These are phyloP conservation scores for Plodia interpunctella DNA, from an alignment of 1,140 invertebrate genomes.

Conservation along the genomic window DNA sequence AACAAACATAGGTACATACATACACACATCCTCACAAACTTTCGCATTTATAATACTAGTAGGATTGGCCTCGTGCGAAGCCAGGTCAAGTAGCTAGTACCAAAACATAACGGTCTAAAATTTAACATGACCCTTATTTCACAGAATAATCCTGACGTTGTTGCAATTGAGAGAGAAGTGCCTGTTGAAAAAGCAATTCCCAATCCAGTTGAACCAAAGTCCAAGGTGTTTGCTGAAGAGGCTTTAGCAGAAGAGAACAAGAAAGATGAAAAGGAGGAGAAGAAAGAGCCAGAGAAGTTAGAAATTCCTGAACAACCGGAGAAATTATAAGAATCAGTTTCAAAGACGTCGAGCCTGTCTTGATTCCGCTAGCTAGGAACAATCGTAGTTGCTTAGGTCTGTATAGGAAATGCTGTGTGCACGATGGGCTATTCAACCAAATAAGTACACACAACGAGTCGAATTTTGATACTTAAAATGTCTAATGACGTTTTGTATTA, in stretches of 20 bases:
- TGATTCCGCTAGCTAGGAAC: background rate
- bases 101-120: too few species aligned
- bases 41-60: too few species aligned
- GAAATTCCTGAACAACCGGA: slow-evolving; percentile 19
- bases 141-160: slow-evolving; percentile 34
- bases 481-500: slow-evolving; percentile 2
- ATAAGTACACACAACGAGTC: slow-evolving; percentile 26
- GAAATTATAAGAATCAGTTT: slow-evolving; percentile 5
- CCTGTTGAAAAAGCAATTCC: background rate
- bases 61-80: too few species aligned
- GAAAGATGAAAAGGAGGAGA: slow-evolving; percentile 30
- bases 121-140: slow-evolving; percentile 11
- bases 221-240: background rate
- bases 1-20: too few species aligned
- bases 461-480: slow-evolving; percentile 7
- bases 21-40: too few species aligned
- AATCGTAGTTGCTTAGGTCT: slow-evolving; percentile 10
- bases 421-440: slow-evolving; percentile 34
- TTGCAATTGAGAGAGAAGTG: background rate
- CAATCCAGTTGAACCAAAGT: background rate
- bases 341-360: background rate
- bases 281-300: slow-evolving; percentile 10
- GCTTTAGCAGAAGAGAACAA: slow-evolving; percentile 33
- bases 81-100: too few species aligned
- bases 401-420: slow-evolving; percentile 18